These are phyloP conservation scores for Cirrhinus molitorella DNA, from an alignment of 2,797 vertebrate genomes.

Conservation along the genomic window DNA sequence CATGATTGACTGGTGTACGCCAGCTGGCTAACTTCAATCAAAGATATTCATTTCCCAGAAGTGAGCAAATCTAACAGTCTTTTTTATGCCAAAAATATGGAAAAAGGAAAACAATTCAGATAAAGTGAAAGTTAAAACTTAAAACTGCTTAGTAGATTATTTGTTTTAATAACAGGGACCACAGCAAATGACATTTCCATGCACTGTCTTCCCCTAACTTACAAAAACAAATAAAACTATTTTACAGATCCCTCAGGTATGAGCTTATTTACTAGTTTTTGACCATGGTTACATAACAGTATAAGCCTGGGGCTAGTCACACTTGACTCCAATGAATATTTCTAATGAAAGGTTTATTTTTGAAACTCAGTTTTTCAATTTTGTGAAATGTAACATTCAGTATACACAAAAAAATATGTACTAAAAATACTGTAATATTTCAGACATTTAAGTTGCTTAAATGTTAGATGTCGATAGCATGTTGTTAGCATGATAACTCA, in stretches of 20 bases:
- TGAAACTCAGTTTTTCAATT: background rate
- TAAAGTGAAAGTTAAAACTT: background rate
- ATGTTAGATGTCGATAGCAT: too few species aligned
- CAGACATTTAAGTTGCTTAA: too few species aligned
- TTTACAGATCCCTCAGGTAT: background rate
- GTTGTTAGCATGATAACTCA: too few species aligned
- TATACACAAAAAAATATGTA: too few species aligned
- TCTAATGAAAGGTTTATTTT: background rate
- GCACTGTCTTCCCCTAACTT: background rate
- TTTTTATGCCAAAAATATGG: background rate
- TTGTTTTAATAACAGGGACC: background rate
- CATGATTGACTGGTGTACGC: background rate
- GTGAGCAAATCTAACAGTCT: conserved; percentile 10
- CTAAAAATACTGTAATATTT: too few species aligned
- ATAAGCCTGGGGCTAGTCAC: background rate
- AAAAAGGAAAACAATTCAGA: conserved; percentile 31
- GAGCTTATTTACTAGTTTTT: conserved; percentile 1
- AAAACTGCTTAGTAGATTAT: conserved; percentile 1
- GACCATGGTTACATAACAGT: background rate
- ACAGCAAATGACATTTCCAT: conserved; percentile 14
- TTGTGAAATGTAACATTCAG: too few species aligned
- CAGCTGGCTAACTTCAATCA: conserved; percentile 22
- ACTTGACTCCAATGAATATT: background rate
- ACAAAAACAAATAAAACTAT: background rate
- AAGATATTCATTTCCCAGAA: conserved; percentile 34